Conservation (phyloP, 2,888 invertebrate genomes). For the Ochlodes sylvanus region DNA sequence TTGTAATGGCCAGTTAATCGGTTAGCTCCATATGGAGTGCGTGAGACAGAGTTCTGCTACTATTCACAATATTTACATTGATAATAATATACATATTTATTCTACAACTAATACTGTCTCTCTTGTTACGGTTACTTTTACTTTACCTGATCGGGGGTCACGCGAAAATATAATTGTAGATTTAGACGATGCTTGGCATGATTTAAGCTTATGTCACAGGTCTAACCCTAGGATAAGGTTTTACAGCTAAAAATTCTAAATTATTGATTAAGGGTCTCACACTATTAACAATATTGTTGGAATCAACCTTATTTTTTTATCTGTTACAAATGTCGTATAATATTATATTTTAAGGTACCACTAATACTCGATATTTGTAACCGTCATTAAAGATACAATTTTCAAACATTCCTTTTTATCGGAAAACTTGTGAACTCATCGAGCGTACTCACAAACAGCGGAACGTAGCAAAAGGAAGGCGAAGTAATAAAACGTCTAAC, state of each 20-base stretch:
- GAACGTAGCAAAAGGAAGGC: conserved; percentile 51
- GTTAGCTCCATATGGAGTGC: background rate
- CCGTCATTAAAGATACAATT: conserved; percentile 37
- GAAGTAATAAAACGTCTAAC: conserved; percentile 75
- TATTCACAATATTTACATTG: background rate
- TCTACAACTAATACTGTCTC: too few species aligned
- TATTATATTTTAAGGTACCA: conserved; percentile 3
- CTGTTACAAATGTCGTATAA: background rate
- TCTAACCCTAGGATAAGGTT: too few species aligned
- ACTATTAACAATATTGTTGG: too few species aligned
- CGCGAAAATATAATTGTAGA: too few species aligned
- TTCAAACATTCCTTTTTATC: conserved; percentile 39
- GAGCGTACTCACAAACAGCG: conserved; percentile 51
- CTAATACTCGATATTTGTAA: conserved; percentile 26
- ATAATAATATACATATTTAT: background rate
- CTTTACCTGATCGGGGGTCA: too few species aligned
- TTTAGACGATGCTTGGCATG: too few species aligned
- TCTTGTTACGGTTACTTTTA: too few species aligned
- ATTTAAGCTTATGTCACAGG: too few species aligned
- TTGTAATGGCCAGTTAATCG: conserved; percentile 21
- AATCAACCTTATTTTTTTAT: too few species aligned
- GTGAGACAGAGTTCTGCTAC: background rate
- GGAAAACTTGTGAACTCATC: conserved; percentile 56
- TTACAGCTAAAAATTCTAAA: too few species aligned
- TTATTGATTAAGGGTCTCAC: too few species aligned